Percentiles rank a stretch among this genome's conserved stretches.
phyloP scores from a whole-genome alignment of 2,113 vertebrate genomes.

The Oreamnos americanus region DNA sequence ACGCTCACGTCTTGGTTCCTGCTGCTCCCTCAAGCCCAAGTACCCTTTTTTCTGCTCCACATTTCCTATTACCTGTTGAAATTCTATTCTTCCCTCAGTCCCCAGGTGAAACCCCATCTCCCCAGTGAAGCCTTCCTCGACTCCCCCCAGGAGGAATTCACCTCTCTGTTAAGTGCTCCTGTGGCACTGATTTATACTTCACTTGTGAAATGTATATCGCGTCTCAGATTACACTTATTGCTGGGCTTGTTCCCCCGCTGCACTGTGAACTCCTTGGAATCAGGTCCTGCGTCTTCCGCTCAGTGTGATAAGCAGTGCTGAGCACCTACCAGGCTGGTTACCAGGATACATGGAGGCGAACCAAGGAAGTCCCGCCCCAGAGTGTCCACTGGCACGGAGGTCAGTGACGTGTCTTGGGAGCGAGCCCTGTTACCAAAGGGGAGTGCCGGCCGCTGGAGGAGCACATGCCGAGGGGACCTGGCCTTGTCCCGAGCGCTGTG shows the following conservation, averaged over 20 bases:
- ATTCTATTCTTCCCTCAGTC: constrained; percentile 34
- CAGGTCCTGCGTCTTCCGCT: not conserved
- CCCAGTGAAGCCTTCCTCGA: constrained; percentile 42
- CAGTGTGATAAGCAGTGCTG: not conserved
- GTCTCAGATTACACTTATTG: constrained; percentile 52
- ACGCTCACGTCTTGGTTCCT: not conserved
- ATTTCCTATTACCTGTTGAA: constrained; percentile 53
- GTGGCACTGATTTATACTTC: constrained; percentile 40
- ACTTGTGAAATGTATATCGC: not conserved
- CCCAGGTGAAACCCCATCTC: constrained; percentile 46
- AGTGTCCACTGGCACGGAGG: not conserved
- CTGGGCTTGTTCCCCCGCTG: not conserved
- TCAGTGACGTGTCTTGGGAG: not conserved
- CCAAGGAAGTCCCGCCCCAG: not conserved
- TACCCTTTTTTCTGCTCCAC: not conserved
- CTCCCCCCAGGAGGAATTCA: constrained; percentile 25
- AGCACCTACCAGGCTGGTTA: not conserved
- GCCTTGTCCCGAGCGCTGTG: not conserved
- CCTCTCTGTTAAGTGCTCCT: constrained; percentile 41
- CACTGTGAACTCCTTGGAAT: constrained; percentile 13
- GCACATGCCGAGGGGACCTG: rapidly evolving
- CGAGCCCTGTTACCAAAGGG: not conserved
- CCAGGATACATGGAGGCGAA: not conserved
- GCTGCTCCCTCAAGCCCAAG: not conserved
- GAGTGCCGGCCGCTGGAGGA: not conserved